Percentiles rank a stretch among this genome's conserved stretches.
phyloP scores from a whole-genome alignment of 1,140 invertebrate genomes.

The Physella acuta region DNA sequence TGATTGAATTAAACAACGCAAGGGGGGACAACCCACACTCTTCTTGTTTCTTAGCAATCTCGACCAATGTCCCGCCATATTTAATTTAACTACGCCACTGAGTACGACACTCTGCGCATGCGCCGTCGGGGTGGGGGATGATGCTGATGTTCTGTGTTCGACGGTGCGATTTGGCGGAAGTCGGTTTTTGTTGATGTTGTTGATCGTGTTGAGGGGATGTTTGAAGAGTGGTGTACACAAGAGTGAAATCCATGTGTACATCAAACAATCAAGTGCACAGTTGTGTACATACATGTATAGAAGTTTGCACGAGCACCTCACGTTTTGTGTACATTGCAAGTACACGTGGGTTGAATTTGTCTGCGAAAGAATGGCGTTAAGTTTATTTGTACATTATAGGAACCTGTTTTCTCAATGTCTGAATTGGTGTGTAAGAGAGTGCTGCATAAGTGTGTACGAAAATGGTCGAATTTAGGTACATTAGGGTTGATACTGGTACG shows the following conservation, averaged over 20 bases:
- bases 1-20: conserved; percentile 19
- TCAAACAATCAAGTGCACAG: not conserved
- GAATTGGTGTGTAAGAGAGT: too few species aligned
- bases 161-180: not conserved
- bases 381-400: too few species aligned
- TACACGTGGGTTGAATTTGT: too few species aligned
- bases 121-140: not conserved
- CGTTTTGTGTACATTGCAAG: too few species aligned
- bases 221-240: not conserved
- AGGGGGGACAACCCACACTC: conserved; percentile 1
- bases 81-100: conserved; percentile 12
- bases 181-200: not conserved
- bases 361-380: too few species aligned
- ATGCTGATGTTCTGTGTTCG: not conserved
- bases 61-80: conserved; percentile 16
- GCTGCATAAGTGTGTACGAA: too few species aligned
- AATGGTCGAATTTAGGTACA: too few species aligned
- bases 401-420: too few species aligned
- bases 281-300: not conserved
- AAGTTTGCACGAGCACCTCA: too few species aligned
- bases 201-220: not conserved
- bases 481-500: too few species aligned
- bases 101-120: too few species aligned
- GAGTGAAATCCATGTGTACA: not conserved
- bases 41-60: conserved; percentile 12